A percentile compares a stretch with the other conserved stretches of the same genome.
These are phyloP conservation scores for Cyphomyrus discorhynchus DNA, from an alignment of 2,113 vertebrate species.

Conservation along the genomic window DNA sequence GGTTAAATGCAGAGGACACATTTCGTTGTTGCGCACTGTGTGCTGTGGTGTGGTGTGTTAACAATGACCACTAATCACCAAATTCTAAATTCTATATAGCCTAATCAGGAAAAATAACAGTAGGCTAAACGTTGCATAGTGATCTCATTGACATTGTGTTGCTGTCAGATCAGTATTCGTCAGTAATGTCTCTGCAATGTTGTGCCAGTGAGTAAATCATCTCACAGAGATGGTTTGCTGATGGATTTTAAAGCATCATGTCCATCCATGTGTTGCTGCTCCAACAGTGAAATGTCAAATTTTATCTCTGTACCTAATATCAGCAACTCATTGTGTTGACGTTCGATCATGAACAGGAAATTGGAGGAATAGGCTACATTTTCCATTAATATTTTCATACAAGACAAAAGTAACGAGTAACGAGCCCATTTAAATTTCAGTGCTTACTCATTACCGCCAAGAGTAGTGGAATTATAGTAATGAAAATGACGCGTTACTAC, in stretches of 20 bases:
- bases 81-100: neutral
- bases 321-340: neutral
- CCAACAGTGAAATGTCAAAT: neutral
- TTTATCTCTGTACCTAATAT: neutral
- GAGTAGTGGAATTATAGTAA: neutral
- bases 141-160: neutral
- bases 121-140: neutral
- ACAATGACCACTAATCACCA: no score
- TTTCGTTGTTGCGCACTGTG: no score
- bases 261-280: neutral
- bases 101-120: neutral
- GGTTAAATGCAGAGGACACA: no score
- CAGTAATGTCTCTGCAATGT: neutral
- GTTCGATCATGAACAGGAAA: neutral
- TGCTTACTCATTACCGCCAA: neutral
- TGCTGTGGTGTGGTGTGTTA: no score
- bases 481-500: neutral
- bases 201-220: neutral
- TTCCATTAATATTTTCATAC: neutral
- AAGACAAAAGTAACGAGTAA: neutral
- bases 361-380: neutral
- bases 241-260: neutral
- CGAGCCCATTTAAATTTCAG: neutral
- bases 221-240: neutral
- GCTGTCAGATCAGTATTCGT: neutral